phyloP scores from a whole-genome alignment of 2,888 invertebrate species.

The Pyrrhosoma nymphula region DNA sequence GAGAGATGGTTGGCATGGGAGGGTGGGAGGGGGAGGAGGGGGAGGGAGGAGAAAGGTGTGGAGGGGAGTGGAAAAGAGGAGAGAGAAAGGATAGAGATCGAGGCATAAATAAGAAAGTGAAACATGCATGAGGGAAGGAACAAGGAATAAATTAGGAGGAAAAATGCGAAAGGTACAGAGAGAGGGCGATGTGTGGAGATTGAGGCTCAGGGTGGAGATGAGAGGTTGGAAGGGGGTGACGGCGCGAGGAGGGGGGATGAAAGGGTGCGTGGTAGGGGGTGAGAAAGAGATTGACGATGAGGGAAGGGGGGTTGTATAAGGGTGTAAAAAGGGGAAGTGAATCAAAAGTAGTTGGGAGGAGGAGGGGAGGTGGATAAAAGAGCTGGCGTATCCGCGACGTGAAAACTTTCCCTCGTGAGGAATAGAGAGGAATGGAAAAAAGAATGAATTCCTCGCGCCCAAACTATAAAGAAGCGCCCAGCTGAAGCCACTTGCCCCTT shows the following conservation, averaged over 20 bases:
- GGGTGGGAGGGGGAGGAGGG: neutral
- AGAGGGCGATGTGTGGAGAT: conserved; percentile 15
- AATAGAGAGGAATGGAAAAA: neutral
- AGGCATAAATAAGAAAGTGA: conserved; percentile 61
- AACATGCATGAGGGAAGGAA: conserved; percentile 51
- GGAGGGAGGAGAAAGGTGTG: neutral
- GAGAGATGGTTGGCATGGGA: too few relatives aligned
- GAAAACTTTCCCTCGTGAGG: neutral
- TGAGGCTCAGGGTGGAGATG: conserved; percentile 1
- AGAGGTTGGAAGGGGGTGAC: neutral
- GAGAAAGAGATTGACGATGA: neutral
- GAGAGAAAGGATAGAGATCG: neutral
- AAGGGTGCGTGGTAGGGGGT: neutral
- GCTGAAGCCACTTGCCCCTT: neutral
- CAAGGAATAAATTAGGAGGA: conserved; percentile 48
- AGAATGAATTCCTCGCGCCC: neutral
- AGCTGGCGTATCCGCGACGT: neutral
- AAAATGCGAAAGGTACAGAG: neutral
- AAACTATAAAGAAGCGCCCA: neutral
- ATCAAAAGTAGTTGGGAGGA: neutral
- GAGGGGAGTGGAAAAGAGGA: neutral
- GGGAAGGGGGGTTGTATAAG: neutral
- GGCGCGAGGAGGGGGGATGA: neutral
- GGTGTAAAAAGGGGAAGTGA: neutral
- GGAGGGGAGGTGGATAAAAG: neutral